Evolutionary conservation across 1,140 invertebrate genomes (phyloP).

Genomic region (Hyles vespertilio): DNA sequence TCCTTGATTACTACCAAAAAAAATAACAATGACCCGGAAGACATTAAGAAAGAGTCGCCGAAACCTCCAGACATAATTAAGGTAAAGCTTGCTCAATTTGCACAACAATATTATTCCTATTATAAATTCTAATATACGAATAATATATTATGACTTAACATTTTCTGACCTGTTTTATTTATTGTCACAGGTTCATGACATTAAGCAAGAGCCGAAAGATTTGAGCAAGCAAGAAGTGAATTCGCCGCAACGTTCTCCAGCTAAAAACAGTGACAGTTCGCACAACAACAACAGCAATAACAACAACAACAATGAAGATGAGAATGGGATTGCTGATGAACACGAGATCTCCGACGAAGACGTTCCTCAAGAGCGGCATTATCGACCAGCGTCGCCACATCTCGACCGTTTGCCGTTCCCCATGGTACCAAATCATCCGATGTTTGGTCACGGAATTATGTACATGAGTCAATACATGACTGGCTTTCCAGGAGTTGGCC

Average conservation of each 20-base stretch:
- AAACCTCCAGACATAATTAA: constrained; percentile 73
- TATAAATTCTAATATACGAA: neutral
- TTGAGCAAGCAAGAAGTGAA: constrained; percentile 67
- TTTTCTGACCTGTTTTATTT: constrained; percentile 14
- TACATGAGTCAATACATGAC: constrained; percentile 93
- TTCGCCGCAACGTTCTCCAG: constrained; percentile 66
- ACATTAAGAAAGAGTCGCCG: constrained; percentile 63
- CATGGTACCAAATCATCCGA: constrained; percentile 85
- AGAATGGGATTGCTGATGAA: constrained; percentile 55
- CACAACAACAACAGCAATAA: constrained; percentile 62
- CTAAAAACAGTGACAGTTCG: constrained; percentile 73
- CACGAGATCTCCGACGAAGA: constrained; percentile 71
- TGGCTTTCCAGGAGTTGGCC: constrained; percentile 72
- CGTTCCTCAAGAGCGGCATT: constrained; percentile 57
- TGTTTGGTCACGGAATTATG: constrained; percentile 92
- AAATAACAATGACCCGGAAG: constrained; percentile 60
- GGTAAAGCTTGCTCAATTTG: constrained; percentile 35
- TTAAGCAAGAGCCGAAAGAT: constrained; percentile 76
- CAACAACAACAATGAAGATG: constrained; percentile 75
- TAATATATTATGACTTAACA: neutral
- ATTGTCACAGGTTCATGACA: constrained; percentile 64
- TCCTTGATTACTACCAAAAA: constrained; percentile 79
- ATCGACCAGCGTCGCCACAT: constrained; percentile 62
- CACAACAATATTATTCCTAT: neutral
- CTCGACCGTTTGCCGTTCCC: constrained; percentile 80